Evolutionary conservation across 2,113 vertebrate species (phyloP), one percentile per base, ranked within the genome.

Genomic region (Anoplopoma fimbria): DNA sequence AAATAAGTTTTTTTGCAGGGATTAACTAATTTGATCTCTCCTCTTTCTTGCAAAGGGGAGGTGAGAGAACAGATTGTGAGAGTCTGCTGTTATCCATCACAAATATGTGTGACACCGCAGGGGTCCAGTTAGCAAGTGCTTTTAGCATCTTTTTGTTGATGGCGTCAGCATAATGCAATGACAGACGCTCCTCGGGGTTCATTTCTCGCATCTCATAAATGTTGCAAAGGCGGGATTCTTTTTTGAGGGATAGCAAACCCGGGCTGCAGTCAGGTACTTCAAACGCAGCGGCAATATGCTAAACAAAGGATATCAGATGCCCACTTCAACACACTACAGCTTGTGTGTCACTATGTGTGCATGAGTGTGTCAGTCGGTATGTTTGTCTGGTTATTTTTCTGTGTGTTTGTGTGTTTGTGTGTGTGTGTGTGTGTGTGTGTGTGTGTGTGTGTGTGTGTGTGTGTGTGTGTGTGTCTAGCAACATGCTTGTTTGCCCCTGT

Each of bases 31-130:
- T 92, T 92, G 89, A 90, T 89, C 67, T 77, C 60, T 71, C 47
- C 33, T 84, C 70, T 75, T 85, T 69, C 58, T 77, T 61, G 65
- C 49, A 25, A 72, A 62, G 57, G 57, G 51, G 36, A 88, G 75
- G 81, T 80, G 79, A 85, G 81, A 51, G 86, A 92, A 91, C 87
- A 92, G 89, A 87, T 92, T 90, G 92, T 55, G 64, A 78, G 75
- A 89, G 69, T 88, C 74, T 79, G 82, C 63, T 85, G 77, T 75
- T 87, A 88, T 93, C 81, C 84, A 85, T 89, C 88, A 87, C 68
- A 71, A 88, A 82, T 75, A 74, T 78, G 67, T 61, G 61, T 49
- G 65, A 79, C 85, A 80, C 83, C 23, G 33, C 31, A 42, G 90
- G 88, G 78, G 82, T 82, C 86, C 83, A 70, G 69, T 83, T 74